A percentile compares a stretch with the other conserved stretches of the same genome.
Evolutionary conservation across 64 coral and sea anemone genomes (phyloP).

Genomic region (Stichodactyla mertensii): DNA sequence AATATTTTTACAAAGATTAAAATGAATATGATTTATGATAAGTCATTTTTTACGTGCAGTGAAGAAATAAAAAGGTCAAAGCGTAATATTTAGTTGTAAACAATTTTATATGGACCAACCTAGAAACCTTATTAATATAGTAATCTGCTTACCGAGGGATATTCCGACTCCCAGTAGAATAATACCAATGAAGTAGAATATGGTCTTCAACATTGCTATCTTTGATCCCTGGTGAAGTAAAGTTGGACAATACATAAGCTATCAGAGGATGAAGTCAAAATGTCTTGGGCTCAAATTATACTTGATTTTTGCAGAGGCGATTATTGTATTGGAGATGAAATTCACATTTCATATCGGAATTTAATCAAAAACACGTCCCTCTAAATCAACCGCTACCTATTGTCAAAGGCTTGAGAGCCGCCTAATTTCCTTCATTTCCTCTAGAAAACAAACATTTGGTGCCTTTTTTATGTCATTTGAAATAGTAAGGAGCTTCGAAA

Average conservation of each 20-base stretch:
- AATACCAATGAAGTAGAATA: neutral
- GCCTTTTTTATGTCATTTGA: constrained; percentile 17
- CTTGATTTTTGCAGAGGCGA: neutral
- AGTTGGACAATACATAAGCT: neutral
- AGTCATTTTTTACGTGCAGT: neutral
- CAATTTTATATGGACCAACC: neutral
- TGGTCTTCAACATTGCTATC: neutral
- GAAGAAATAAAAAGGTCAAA: neutral
- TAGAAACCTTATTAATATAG: neutral
- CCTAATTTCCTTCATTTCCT: constrained; percentile 19
- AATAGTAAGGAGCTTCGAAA: constrained; percentile 4
- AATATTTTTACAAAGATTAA: neutral
- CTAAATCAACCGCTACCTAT: constrained; percentile 3
- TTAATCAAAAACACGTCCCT: constrained; percentile 12
- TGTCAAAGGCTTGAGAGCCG: constrained; percentile 13
- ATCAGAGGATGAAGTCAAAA: constrained; percentile 1
- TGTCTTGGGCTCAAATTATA: neutral
- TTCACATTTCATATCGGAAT: constrained; percentile 7
- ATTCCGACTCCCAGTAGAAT: neutral
- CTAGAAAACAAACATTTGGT: constrained; percentile 12
- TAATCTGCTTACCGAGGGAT: neutral
- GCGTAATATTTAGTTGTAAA: neutral
- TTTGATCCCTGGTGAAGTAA: neutral
- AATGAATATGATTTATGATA: neutral
- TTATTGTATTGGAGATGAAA: constrained; percentile 1